Conservation (phyloP, 2,888 invertebrate species). For the Rhingia campestris region DNA sequence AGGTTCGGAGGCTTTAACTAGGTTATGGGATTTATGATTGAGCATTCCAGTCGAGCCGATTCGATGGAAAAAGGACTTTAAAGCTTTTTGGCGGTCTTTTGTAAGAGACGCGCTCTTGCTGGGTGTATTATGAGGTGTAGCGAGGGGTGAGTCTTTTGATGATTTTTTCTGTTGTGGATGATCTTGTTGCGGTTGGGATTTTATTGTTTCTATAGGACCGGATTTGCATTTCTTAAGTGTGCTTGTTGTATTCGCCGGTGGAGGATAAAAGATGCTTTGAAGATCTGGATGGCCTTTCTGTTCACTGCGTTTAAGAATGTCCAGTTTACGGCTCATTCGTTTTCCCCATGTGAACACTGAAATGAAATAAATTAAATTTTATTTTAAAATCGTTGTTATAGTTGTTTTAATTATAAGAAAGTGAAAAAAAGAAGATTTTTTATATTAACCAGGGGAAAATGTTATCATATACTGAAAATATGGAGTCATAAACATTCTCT, state of each 20-base stretch:
- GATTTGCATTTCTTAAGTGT: conserved; percentile 84
- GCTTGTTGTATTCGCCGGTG: conserved; percentile 77
- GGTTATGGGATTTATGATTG: conserved; percentile 83
- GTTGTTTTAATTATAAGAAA: conserved; percentile 46
- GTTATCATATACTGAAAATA: no score
- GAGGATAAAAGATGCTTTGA: conserved; percentile 83
- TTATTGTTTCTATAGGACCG: conserved; percentile 84
- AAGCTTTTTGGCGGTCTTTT: conserved; percentile 84
- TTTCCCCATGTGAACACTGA: conserved; percentile 90
- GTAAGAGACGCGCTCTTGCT: conserved; percentile 62
- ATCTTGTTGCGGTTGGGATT: conserved; percentile 76
- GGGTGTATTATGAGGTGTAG: conserved; percentile 38
- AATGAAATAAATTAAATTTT: conserved; percentile 75
- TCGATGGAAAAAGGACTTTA: conserved; percentile 89
- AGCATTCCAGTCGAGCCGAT: conserved; percentile 91
- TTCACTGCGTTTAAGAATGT: conserved; percentile 88
- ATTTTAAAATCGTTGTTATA: neutral
- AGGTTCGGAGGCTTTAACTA: conserved; percentile 80
- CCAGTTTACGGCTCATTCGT: conserved; percentile 90
- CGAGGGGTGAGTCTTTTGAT: conserved; percentile 12
- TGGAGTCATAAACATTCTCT: no score
- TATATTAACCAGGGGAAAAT: neutral
- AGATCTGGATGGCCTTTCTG: conserved; percentile 84
- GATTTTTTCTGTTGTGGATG: conserved; percentile 47
- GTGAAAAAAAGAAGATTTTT: conserved; percentile 1